These are phyloP conservation scores for Brachionichthys hirsutus DNA, from an alignment of 2,113 vertebrate genomes.

Conservation along the genomic window DNA sequence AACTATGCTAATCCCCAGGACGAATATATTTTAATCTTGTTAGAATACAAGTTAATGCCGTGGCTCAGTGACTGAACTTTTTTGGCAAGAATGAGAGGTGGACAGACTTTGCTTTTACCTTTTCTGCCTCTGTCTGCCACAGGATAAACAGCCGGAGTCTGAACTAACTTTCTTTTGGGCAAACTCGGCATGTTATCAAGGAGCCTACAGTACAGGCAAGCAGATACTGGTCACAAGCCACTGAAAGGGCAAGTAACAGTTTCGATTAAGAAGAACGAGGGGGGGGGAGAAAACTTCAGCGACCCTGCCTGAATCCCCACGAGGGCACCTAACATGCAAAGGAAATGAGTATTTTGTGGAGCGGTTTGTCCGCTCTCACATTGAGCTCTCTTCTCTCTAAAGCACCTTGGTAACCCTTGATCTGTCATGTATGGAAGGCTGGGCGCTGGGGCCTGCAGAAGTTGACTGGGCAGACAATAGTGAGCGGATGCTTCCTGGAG, in stretches of 20 bases:
- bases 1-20: slow-evolving; percentile 99
- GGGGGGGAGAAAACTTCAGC: slow-evolving; percentile 48
- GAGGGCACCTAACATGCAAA: slow-evolving; percentile 75
- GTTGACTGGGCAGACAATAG: slow-evolving; percentile 78
- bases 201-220: slow-evolving; percentile 56
- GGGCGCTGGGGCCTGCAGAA: slow-evolving; percentile 78
- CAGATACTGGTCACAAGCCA: slow-evolving; percentile 36
- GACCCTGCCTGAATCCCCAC: slow-evolving; percentile 76
- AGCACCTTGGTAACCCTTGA: slow-evolving; percentile 86
- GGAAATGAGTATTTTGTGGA: slow-evolving; percentile 82
- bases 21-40: slow-evolving; percentile 99
- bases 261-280: slow-evolving; percentile 68
- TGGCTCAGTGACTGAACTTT: slow-evolving; percentile 94
- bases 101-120: slow-evolving; percentile 91
- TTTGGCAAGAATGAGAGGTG: slow-evolving; percentile 80
- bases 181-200: slow-evolving; percentile 51
- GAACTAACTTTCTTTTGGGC: slow-evolving; percentile 60
- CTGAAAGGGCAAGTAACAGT: slow-evolving; percentile 51
- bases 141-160: slow-evolving; percentile 61
- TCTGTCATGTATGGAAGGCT: slow-evolving; percentile 82
- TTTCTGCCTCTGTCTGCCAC: slow-evolving; percentile 71
- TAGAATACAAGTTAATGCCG: slow-evolving; percentile 99
- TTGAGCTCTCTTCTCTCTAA: slow-evolving; percentile 69
- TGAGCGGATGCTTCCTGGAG: slow-evolving; percentile 74
- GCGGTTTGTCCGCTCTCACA: slow-evolving; percentile 69